These are phyloP conservation scores for Microplitis deprimator DNA, from an alignment of 2,888 invertebrate species.

Conservation along the genomic window DNA sequence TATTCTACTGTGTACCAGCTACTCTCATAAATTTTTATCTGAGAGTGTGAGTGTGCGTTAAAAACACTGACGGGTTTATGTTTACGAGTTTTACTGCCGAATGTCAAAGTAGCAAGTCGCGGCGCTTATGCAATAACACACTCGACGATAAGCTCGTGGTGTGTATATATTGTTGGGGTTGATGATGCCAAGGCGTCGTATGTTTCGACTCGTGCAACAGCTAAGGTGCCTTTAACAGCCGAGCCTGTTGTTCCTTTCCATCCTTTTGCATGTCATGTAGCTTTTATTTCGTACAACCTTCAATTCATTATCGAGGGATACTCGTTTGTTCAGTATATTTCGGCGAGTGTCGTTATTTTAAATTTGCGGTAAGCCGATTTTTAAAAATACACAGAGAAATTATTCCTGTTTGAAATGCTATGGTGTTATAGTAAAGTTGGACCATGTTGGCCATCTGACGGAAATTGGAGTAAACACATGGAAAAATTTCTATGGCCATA, in stretches of 20 bases:
- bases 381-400: neutral
- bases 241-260: conserved; percentile 17
- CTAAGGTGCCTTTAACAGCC: conserved; percentile 49
- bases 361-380: neutral
- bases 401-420: too few relatives aligned
- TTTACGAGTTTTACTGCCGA: conserved; percentile 39
- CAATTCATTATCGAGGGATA: neutral
- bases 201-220: conserved; percentile 48
- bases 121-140: conserved; percentile 18
- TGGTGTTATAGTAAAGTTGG: too few relatives aligned
- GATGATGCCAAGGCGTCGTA: conserved; percentile 35
- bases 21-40: neutral
- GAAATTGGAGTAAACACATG: too few relatives aligned
- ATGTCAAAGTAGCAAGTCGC: conserved; percentile 39
- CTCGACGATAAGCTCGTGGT: neutral
- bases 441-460: too few relatives aligned
- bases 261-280: conserved; percentile 32
- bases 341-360: neutral
- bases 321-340: conserved; percentile 14
- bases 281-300: conserved; percentile 52
- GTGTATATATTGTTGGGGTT: conserved; percentile 25
- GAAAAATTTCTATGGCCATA: too few relatives aligned
- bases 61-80: conserved; percentile 33
- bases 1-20: neutral
- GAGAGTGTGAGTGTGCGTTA: neutral